phyloP scores from a whole-genome alignment of 2,888 invertebrate species.

The Gortyna flavago region DNA sequence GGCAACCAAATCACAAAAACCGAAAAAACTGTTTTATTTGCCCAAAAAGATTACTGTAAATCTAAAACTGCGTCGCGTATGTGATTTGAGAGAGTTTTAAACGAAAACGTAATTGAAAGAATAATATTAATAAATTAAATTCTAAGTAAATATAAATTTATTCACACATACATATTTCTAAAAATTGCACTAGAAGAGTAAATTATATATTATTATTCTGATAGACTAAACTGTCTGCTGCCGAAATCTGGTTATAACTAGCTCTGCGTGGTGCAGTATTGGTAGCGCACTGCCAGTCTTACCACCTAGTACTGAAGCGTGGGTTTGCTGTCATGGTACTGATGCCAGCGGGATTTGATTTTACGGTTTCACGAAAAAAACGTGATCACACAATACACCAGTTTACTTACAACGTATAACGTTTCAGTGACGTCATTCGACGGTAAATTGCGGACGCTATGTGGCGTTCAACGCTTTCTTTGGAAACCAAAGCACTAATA shows the following conservation, averaged over 20 bases:
- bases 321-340: background rate
- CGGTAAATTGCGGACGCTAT: background rate
- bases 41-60: constrained; percentile 33
- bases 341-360: background rate
- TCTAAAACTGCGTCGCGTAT: constrained; percentile 84
- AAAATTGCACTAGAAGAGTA: constrained; percentile 83
- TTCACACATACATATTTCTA: constrained; percentile 85
- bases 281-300: too few relatives aligned
- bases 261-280: background rate
- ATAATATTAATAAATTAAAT: constrained; percentile 68
- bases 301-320: background rate
- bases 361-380: background rate
- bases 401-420: background rate
- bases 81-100: constrained; percentile 85
- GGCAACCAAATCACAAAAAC: background rate
- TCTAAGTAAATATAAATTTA: constrained; percentile 77
- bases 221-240: constrained; percentile 29
- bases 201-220: constrained; percentile 62
- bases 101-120: constrained; percentile 78
- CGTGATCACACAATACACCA: too few relatives aligned
- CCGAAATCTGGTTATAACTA: background rate
- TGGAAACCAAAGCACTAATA: background rate
- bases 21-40: background rate
- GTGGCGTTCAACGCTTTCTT: background rate
- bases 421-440: background rate